Conservation (phyloP, 2,797 vertebrate species). For the Hoplostethus atlanticus region DNA sequence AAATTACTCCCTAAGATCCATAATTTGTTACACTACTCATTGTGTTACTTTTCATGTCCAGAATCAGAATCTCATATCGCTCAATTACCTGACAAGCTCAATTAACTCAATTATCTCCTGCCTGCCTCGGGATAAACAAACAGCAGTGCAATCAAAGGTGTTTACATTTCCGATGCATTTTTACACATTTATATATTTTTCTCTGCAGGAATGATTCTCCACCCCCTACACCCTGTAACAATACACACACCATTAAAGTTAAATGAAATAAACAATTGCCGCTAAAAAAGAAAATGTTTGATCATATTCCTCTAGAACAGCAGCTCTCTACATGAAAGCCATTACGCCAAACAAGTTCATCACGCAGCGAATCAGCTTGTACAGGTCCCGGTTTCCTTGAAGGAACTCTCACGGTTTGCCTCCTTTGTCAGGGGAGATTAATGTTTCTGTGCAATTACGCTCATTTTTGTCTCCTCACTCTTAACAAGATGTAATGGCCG, state of each 20-base stretch:
- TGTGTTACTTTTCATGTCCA: too few relatives aligned
- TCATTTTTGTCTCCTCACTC: not conserved
- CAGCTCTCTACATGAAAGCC: not conserved
- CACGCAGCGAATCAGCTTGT: not conserved
- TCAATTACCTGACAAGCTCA: too few relatives aligned
- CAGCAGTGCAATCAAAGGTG: too few relatives aligned
- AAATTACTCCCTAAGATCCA: too few relatives aligned
- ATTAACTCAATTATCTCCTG: too few relatives aligned
- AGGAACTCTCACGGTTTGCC: not conserved
- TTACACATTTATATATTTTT: too few relatives aligned
- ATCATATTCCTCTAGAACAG: not conserved
- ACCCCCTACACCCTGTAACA: not conserved
- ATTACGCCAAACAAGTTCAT: not conserved
- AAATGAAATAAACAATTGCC: not conserved
- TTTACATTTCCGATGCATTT: too few relatives aligned
- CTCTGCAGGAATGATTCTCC: too few relatives aligned
- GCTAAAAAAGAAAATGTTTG: not conserved
- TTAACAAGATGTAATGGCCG: not conserved
- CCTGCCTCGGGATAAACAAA: too few relatives aligned
- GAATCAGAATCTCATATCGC: too few relatives aligned
- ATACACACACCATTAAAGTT: not conserved
- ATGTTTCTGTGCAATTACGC: constrained; percentile 2
- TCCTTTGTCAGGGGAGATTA: constrained; percentile 1
- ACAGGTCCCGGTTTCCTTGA: not conserved
- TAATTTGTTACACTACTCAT: too few relatives aligned